These are phyloP conservation scores for Argya squamiceps DNA, from an alignment of 2,797 vertebrate genomes.

Conservation along the genomic window DNA sequence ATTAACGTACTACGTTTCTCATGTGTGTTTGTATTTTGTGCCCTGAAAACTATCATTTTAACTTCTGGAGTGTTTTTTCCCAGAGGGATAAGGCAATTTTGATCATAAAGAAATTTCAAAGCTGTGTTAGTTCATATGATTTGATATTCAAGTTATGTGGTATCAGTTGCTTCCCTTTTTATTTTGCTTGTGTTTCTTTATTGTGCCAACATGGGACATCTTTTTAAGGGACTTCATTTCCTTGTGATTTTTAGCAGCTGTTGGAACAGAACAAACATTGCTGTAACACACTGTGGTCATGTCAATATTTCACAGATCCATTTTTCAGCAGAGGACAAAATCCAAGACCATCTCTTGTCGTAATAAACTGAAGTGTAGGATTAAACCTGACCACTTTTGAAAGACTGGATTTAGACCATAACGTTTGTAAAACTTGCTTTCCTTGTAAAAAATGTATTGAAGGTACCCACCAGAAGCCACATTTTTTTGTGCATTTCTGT, in stretches of 20 bases:
- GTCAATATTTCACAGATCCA: neutral
- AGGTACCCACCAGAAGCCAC: neutral
- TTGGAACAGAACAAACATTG: neutral
- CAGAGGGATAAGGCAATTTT: neutral
- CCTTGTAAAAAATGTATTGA: neutral
- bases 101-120: neutral
- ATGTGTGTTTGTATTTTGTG: neutral
- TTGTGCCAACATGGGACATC: accelerated
- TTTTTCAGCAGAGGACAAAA: neutral
- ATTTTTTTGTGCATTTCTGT: neutral
- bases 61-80: neutral
- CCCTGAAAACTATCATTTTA: neutral
- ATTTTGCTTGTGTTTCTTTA: neutral
- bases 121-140: neutral
- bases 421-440: neutral
- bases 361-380: neutral
- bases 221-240: neutral
- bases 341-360: neutral
- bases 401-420: neutral
- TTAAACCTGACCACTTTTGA: neutral
- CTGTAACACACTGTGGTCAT: neutral
- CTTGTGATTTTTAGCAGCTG: neutral
- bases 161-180: neutral
- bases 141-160: neutral
- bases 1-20: neutral